A percentile compares a stretch with the other conserved stretches of the same genome.
Evolutionary conservation across 2,113 vertebrate species (phyloP).

Genomic region (Ploceus nigricollis): DNA sequence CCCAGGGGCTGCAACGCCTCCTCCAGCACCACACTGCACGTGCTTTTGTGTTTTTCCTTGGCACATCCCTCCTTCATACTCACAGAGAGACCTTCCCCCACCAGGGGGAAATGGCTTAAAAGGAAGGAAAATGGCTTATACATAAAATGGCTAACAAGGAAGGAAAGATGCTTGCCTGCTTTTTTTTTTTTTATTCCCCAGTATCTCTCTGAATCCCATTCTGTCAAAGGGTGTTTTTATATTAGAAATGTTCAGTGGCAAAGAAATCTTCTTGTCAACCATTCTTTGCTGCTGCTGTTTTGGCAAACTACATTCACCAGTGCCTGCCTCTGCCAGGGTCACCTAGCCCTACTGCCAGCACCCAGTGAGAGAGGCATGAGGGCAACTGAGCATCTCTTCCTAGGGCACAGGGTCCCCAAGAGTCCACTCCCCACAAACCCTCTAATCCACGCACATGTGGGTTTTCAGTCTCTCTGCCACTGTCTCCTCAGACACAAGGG

Average conservation of each 20-base stretch:
- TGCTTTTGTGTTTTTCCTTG: rapidly evolving
- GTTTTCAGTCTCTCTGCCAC: neutral
- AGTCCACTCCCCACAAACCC: neutral
- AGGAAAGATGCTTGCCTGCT: neutral
- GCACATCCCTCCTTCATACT: too few species aligned
- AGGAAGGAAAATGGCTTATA: too few species aligned
- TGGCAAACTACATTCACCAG: neutral
- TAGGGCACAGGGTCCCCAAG: rapidly evolving
- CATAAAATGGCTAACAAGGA: neutral
- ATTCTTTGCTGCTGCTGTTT: neutral
- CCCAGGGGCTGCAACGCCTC: neutral
- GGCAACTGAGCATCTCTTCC: neutral
- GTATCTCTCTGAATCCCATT: neutral
- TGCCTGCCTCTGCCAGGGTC: neutral
- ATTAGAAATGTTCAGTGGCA: neutral
- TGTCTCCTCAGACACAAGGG: neutral
- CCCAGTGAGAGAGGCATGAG: rapidly evolving
- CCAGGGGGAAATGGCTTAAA: too few species aligned
- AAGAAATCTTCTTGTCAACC: neutral
- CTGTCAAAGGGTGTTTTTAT: neutral
- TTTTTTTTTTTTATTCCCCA: neutral
- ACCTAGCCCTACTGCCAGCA: neutral
- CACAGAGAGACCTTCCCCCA: neutral
- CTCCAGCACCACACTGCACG: rapidly evolving
- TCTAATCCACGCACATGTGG: rapidly evolving